These are phyloP conservation scores for Drosophila mettleri DNA, from an alignment of 2,888 invertebrate species.

Conservation along the genomic window DNA sequence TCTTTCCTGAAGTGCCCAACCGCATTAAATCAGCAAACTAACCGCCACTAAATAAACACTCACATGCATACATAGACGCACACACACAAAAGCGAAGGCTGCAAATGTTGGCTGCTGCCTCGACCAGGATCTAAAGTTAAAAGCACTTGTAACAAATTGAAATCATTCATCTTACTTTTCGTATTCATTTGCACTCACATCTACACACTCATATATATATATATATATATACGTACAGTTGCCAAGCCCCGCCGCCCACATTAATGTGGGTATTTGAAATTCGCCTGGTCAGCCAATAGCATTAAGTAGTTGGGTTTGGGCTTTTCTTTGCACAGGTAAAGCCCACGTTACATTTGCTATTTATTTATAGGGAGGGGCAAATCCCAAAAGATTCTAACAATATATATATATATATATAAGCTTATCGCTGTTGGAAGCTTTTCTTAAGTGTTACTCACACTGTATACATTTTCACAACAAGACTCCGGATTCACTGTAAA, in stretches of 20 bases:
- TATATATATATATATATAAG: slow-evolving; percentile 1
- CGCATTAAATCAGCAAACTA: slow-evolving; percentile 81
- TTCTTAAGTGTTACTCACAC: slow-evolving; percentile 1
- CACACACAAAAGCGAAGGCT: slow-evolving; percentile 8
- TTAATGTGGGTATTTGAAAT: slow-evolving; percentile 61
- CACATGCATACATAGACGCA: slow-evolving; percentile 9
- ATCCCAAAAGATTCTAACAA: slow-evolving; percentile 4
- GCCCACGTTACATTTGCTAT: slow-evolving; percentile 4
- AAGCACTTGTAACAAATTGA: slow-evolving; percentile 82
- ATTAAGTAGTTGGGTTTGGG: slow-evolving; percentile 55
- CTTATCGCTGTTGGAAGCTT: slow-evolving; percentile 7
- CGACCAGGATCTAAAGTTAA: slow-evolving; percentile 72
- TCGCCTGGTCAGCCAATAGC: slow-evolving; percentile 59
- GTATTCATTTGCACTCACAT: slow-evolving; percentile 70
- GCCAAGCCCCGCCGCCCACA: not conserved
- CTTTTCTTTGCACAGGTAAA: slow-evolving; percentile 40
- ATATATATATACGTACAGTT: not conserved
- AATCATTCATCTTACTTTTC: slow-evolving; percentile 81
- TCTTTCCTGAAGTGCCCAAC: slow-evolving; percentile 70
- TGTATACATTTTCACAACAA: slow-evolving; percentile 9
- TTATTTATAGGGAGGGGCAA: slow-evolving; percentile 9
- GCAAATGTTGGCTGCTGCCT: slow-evolving; percentile 42
- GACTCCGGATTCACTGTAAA: not conserved
- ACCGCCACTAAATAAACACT: slow-evolving; percentile 74
- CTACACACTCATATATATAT: slow-evolving; percentile 10